Conservation (phyloP, 2,888 invertebrate genomes). For the Neocrepidodera transversa region DNA sequence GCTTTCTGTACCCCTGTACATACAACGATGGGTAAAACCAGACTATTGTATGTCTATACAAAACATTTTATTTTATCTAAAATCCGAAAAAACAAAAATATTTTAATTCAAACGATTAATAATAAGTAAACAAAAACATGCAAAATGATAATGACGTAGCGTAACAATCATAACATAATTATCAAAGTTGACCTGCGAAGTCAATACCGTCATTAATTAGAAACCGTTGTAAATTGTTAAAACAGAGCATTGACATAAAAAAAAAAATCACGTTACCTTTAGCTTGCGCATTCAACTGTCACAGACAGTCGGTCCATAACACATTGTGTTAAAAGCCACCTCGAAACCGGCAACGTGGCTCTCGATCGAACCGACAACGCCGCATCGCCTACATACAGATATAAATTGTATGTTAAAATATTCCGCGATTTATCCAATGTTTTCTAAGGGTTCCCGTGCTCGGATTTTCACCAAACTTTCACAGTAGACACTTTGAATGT, state of each 20-base stretch:
- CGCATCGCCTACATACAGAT: slow-evolving; percentile 56
- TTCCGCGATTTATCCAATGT: slow-evolving; percentile 47
- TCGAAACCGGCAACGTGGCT: slow-evolving; percentile 45
- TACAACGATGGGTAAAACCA: slow-evolving; percentile 2
- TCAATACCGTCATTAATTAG: not conserved
- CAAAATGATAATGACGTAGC: no score
- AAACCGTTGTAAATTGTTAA: slow-evolving; percentile 22
- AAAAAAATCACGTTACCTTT: slow-evolving; percentile 53
- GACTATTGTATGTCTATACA: not conserved
- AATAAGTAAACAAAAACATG: no score
- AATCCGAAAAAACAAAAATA: no score
- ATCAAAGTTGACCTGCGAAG: not conserved
- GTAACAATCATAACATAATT: not conserved
- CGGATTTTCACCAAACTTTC: slow-evolving; percentile 49
- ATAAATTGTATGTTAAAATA: slow-evolving; percentile 55
- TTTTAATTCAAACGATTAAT: no score
- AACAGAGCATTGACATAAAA: slow-evolving; percentile 52
- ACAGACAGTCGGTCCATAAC: slow-evolving; percentile 47
- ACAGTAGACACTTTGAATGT: slow-evolving; percentile 39
- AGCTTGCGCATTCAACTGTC: slow-evolving; percentile 56
- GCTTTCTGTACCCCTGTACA: slow-evolving; percentile 1
- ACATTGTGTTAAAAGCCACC: slow-evolving; percentile 48
- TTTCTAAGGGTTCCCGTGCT: slow-evolving; percentile 44
- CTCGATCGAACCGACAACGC: slow-evolving; percentile 47
- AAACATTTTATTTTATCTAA: slow-evolving; percentile 17